Conservation (phyloP, 2,797 vertebrate genomes). For the Anabas testudineus region DNA sequence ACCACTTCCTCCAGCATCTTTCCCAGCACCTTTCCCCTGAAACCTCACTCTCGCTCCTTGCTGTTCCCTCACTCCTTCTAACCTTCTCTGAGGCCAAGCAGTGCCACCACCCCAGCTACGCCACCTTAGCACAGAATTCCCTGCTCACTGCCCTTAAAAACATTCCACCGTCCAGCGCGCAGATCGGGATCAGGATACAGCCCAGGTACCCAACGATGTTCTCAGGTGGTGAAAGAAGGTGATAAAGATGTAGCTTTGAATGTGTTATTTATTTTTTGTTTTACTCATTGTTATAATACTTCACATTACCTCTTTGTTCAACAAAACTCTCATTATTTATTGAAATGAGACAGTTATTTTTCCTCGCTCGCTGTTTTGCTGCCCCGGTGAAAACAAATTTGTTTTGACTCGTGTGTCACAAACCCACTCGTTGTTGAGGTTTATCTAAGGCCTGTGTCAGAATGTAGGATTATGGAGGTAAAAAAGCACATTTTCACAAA, state of each 20-base stretch:
- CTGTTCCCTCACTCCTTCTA: slow-evolving; percentile 28
- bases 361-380: slow-evolving; percentile 52
- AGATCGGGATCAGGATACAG: slow-evolving; percentile 73
- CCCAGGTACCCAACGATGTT: slow-evolving; percentile 85
- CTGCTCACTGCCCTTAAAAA: slow-evolving; percentile 62
- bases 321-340: slow-evolving; percentile 79
- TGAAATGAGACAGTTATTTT: slow-evolving; percentile 61
- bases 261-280: slow-evolving; percentile 70
- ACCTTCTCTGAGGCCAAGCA: slow-evolving; percentile 44
- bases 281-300: slow-evolving; percentile 76
- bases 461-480: slow-evolving; percentile 75
- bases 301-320: slow-evolving; percentile 85
- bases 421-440: slow-evolving; percentile 59
- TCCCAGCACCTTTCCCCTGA: slow-evolving; percentile 24
- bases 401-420: slow-evolving; percentile 54
- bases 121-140: slow-evolving; percentile 42
- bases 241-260: slow-evolving; percentile 86
- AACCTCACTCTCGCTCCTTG: slow-evolving; percentile 35
- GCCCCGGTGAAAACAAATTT: slow-evolving; percentile 65
- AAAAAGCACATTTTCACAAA: slow-evolving; percentile 84
- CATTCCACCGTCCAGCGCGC: slow-evolving; percentile 80
- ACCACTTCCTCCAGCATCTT: slow-evolving; percentile 54
- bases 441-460: slow-evolving; percentile 67
- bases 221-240: slow-evolving; percentile 90
- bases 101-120: slow-evolving; percentile 28